These are phyloP conservation scores for Stichodactyla mertensii DNA, from an alignment of 64 coral and sea anemone genomes.

Conservation along the genomic window DNA sequence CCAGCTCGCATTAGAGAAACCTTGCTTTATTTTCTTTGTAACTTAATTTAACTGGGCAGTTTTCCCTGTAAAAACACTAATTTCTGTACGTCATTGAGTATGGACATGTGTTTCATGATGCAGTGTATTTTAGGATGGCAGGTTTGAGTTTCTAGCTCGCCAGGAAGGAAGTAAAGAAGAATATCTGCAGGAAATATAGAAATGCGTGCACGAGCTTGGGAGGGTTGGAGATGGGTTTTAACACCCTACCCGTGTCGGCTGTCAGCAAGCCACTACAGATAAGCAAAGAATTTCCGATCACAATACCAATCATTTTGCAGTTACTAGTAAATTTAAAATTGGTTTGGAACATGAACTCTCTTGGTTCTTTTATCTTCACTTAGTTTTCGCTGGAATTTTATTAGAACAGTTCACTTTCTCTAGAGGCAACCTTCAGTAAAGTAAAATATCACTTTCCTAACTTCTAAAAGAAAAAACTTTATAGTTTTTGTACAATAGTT, in stretches of 20 bases:
- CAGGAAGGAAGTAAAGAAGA: constrained; percentile 62
- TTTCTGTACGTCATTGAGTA: constrained; percentile 16
- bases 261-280: constrained; percentile 59
- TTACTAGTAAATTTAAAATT: constrained; percentile 18
- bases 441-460: background rate
- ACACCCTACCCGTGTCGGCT: constrained; percentile 31
- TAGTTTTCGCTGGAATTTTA: background rate
- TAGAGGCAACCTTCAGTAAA: background rate
- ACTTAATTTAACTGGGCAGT: constrained; percentile 5
- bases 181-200: constrained; percentile 19
- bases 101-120: background rate
- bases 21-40: constrained; percentile 42
- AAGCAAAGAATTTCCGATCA: constrained; percentile 52
- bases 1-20: constrained; percentile 20
- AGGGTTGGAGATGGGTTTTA: constrained; percentile 25
- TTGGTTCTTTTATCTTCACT: background rate
- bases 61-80: constrained; percentile 27
- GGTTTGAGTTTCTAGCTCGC: constrained; percentile 1
- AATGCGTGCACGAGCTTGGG: constrained; percentile 37
- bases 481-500: background rate
- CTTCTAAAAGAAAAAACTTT: background rate
- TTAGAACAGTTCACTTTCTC: background rate
- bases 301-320: constrained; percentile 49
- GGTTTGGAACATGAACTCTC: background rate
- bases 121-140: background rate